Base-by-base conservation (phyloP, 2,113 vertebrate species). In the Malurus elegans region DNA sequence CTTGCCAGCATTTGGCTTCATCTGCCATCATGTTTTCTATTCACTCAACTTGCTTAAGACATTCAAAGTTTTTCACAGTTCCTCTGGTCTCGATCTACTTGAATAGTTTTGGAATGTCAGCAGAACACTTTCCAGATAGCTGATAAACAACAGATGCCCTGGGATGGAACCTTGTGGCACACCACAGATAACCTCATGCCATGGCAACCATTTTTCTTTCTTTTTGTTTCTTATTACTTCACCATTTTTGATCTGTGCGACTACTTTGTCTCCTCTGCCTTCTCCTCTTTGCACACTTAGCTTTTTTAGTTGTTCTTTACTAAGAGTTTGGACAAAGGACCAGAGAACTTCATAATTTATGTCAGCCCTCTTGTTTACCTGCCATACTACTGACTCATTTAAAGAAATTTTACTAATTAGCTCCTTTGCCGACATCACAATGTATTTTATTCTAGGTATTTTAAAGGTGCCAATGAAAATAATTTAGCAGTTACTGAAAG, bases 21-120 rank as follows among this genome's bases (percentile, higher is more conserved):
- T 94, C 80, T 87, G 65, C 93, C 57, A 38, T 92, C 62, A 3
- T 79, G 69, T 91, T 96, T 96, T 92, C 89, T 95, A 86, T 95
- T 95, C 79, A 93, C 28, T 92, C n/a, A 50, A 69, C 67, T 95
- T 94, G 69, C 95, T 92, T 93, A 91, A 91, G 92, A 89, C 87
- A 79, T 96, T 60, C 73, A 78, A 80, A 94, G 60, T 81, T 95
- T 95, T 95, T 96, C 93, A 86, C 93, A 94, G 84, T 92, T 94
- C 91, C 80, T 89, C 90, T 96, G 95, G 84, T 91, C 90, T 91
- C 25, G 60, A 71, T 92, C 84, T 87, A 81, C 44, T 94, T 84
- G 90, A 94, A 89, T 81, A 86, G 90, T 81, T 89, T 53, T 71
- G 61, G 73, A 89, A 87, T 61, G 65, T 47, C 76, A 94, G 65